Percentiles rank a stretch among this genome's conserved stretches.
These are phyloP conservation scores for Dryocosmus kuriphilus DNA, from an alignment of 2,888 invertebrate genomes.

Conservation along the genomic window DNA sequence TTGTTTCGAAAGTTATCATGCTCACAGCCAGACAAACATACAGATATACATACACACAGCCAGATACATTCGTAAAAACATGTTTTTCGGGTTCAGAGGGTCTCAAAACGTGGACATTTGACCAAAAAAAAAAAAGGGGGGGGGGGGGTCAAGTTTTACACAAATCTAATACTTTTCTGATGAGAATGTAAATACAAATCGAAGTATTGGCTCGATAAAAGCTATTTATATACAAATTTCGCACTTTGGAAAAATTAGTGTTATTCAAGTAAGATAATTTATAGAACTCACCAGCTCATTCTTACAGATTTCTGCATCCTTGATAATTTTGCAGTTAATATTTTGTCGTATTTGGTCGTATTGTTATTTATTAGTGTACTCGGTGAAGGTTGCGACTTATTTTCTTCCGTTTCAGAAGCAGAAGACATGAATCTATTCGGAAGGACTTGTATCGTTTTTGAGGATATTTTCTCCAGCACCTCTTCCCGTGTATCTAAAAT, in stretches of 20 bases:
- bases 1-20: no score
- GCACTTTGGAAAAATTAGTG: not conserved
- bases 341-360: not conserved
- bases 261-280: not conserved
- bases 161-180: no score
- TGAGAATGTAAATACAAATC: not conserved
- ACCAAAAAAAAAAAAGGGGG: no score
- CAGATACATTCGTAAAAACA: no score
- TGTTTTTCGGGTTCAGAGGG: no score
- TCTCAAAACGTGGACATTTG: no score
- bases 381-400: not conserved
- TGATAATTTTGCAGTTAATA: not conserved
- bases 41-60: no score
- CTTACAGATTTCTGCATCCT: not conserved
- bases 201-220: not conserved
- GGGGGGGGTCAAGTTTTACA: no score
- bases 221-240: not conserved
- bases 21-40: no score
- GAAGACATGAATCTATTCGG: not conserved
- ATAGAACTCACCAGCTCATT: slow-evolving; percentile 7
- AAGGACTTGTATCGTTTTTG: not conserved
- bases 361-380: not conserved
- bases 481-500: not conserved
- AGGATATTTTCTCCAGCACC: not conserved
- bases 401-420: not conserved